Conservation (phyloP, 2,113 vertebrate species). For the Aplodontia rufa region DNA sequence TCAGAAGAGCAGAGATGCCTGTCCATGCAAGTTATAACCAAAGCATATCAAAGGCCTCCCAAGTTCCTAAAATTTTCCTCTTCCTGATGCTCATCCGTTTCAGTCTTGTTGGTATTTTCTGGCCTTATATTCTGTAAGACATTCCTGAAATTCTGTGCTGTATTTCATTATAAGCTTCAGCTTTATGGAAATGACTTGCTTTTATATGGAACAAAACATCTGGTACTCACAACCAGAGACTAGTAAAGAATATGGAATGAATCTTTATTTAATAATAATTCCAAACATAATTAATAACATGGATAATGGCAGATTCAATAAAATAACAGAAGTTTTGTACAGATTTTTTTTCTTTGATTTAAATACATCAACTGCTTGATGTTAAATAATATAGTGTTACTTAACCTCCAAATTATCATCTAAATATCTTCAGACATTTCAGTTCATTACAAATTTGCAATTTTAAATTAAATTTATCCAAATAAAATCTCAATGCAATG, state of each 20-base stretch:
- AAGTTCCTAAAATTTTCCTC: not conserved
- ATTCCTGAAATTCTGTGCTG: not conserved
- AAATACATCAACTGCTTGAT: not conserved
- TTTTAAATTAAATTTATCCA: not conserved
- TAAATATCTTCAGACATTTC: not conserved
- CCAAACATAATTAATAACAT: not conserved
- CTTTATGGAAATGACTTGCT: not conserved
- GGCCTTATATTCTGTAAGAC: not conserved
- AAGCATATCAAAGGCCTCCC: not conserved
- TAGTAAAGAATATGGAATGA: not conserved
- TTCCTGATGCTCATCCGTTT: fast-evolving
- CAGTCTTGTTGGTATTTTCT: not conserved
- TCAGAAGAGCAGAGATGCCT: not conserved
- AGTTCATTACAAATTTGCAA: no score
- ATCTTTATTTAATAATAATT: not conserved
- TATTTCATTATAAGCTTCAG: not conserved
- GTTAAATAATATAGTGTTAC: not conserved
- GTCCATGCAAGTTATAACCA: not conserved
- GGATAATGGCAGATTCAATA: not conserved
- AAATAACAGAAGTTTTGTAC: not conserved
- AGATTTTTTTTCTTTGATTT: not conserved
- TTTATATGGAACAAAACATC: not conserved
- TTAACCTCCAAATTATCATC: not conserved
- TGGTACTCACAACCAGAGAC: not conserved
- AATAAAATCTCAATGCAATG: not conserved